Evolutionary conservation across 2,113 vertebrate genomes (phyloP), one percentile per base, ranked within the genome.

Genomic region (Gila orcuttii): DNA sequence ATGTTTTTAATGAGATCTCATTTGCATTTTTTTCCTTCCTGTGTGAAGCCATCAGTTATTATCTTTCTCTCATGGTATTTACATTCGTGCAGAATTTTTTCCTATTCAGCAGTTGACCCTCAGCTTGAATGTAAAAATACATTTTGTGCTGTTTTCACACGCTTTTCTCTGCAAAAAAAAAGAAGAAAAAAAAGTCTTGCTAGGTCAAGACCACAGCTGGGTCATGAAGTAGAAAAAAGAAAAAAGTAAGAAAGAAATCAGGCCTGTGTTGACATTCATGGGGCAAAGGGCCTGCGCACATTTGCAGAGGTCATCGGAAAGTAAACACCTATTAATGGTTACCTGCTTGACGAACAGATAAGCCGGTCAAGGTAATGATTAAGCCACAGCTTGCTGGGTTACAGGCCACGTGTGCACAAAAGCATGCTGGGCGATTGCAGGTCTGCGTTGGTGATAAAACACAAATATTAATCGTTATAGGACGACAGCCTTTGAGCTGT

Each of bases 241-340:
- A 73, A 45, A 85, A 87, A 88, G 36, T 80, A 88, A 84, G 84
- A 87, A 87, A 62, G 79, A 89, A 93, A 92, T 88, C 88, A 85
- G 89, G 77, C 73, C 81, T 94, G 89, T 85, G 91, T 94, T 96
- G 96, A 96, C 95, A 96, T 97, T 97, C 95, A 92, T 91, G 90
- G 93, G 93, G 93, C 95, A 94, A 95, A 94, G 95, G 94, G 93
- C 92, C 93, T 93, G 91, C 93, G 95, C 93, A 87, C 91, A 95
- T 96, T 96, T 95, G 94, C 95, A 96, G 95, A 98, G 97, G 97
- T 97, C 97, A 97, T 95, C 95, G 93, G 94, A 95, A 96, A 96
- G 96, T 96, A 98, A 99, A 98, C 96, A 98, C 94, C 95, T 97
- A 98, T 99, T 99, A 99, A 99, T 99, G 97, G 96, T 98, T 99